Conservation (phyloP, 2,888 invertebrate genomes). For the Lydus trimaculatus region DNA sequence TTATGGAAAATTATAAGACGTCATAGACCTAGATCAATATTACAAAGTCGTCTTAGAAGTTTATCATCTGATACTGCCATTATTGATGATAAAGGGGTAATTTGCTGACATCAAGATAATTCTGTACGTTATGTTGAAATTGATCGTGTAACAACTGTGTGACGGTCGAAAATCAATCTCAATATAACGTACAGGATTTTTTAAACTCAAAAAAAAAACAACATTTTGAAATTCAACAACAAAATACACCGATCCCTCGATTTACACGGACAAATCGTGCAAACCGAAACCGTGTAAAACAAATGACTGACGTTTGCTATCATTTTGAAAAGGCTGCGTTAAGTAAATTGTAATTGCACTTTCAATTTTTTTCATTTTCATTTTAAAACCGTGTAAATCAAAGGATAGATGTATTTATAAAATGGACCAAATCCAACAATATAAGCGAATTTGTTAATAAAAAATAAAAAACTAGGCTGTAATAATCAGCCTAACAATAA, state of each 20-base stretch:
- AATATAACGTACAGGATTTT: constrained; percentile 54
- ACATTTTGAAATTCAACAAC: not conserved
- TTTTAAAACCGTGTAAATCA: no score
- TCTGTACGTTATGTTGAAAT: constrained; percentile 93
- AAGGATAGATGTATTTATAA: constrained; percentile 15
- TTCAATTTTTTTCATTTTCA: no score
- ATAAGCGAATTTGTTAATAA: constrained; percentile 41
- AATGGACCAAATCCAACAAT: constrained; percentile 32
- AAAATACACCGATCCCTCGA: no score
- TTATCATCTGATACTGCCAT: constrained; percentile 86
- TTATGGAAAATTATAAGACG: constrained; percentile 57
- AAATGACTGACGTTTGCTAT: no score
- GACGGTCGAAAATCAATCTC: constrained; percentile 61
- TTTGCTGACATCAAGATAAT: constrained; percentile 96
- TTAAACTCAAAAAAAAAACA: constrained; percentile 21
- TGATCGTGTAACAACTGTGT: constrained; percentile 90
- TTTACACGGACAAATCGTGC: no score
- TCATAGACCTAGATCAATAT: constrained; percentile 75
- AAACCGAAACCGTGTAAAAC: not conserved
- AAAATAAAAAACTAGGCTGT: not conserved
- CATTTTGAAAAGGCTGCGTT: no score
- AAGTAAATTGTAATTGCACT: no score
- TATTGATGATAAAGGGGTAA: constrained; percentile 86
- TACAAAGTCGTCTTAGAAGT: constrained; percentile 82
- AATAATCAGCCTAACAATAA: not conserved